These are phyloP conservation scores for Aurelia sp. DNA, from an alignment of 30 jellyfish, hydroid and myxozoan species.

Conservation along the genomic window DNA sequence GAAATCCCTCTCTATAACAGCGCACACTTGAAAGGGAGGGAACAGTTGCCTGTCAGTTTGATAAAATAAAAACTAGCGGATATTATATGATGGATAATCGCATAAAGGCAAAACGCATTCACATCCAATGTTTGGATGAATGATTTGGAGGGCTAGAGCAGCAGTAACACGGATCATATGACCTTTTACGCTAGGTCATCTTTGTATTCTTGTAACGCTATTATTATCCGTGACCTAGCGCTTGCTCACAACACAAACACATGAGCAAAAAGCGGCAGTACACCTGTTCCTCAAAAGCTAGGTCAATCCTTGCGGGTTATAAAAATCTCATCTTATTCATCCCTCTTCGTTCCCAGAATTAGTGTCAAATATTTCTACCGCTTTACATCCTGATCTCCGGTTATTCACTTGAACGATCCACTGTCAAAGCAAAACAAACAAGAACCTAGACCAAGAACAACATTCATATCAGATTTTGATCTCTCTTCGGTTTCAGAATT, in stretches of 20 bases:
- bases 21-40: neutral
- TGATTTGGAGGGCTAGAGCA: neutral
- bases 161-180: constrained; percentile 19
- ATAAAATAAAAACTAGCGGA: neutral
- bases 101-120: neutral
- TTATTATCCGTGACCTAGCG: constrained; percentile 57
- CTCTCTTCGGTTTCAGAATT: no score
- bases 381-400: no score
- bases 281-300: constrained; percentile 49
- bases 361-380: no score
- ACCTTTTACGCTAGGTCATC: constrained; percentile 64
- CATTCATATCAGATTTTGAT: no score
- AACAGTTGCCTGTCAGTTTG: neutral
- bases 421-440: no score
- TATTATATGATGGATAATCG: constrained; percentile 12
- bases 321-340: no score
- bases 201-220: constrained; percentile 28
- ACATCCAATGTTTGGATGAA: neutral
- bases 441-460: no score
- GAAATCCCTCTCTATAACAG: neutral
- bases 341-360: no score
- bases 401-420: no score
- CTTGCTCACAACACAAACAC: constrained; percentile 4
- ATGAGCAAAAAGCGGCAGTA: constrained; percentile 26
- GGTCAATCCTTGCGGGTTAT: constrained; percentile 19